Percentiles rank a stretch among this genome's conserved stretches.
Conservation (phyloP, 2,888 invertebrate species). For the Acrobasis repandana region DNA sequence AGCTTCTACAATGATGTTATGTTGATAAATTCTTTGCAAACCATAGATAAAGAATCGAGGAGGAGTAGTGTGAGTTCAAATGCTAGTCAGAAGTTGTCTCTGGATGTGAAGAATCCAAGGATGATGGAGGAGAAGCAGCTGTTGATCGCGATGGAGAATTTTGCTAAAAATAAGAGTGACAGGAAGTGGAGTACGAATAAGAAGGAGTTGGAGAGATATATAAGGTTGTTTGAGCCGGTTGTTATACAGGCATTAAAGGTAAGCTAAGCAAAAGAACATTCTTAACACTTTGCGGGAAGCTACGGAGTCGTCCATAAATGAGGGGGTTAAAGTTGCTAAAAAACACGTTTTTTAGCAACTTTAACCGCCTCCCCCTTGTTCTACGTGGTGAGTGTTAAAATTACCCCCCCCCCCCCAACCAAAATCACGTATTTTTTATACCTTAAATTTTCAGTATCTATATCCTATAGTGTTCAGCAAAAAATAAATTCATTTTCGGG, state of each 20-base stretch:
- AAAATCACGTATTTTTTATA: no score
- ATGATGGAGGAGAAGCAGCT: constrained; percentile 65
- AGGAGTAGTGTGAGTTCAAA: constrained; percentile 60
- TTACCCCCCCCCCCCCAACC: no score
- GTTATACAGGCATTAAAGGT: constrained; percentile 96
- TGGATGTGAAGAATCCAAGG: constrained; percentile 59
- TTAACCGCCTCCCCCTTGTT: no score
- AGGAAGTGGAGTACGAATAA: constrained; percentile 77
- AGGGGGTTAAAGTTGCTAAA: no score
- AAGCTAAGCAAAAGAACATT: constrained; percentile 29
- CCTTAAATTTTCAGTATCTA: no score
- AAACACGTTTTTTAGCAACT: no score
- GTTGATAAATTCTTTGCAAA: constrained; percentile 49
- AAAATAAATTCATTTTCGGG: no score
- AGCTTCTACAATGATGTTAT: constrained; percentile 64
- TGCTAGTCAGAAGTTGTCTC: constrained; percentile 60
- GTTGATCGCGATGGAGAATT: constrained; percentile 71
- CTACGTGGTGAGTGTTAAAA: no score
- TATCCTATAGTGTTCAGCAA: no score
- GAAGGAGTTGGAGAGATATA: constrained; percentile 87
- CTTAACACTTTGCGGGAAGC: not conserved
- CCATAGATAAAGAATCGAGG: constrained; percentile 46
- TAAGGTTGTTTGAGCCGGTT: constrained; percentile 96
- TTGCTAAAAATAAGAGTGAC: constrained; percentile 70
- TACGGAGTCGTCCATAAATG: no score